Conservation (phyloP, 2,113 vertebrate species). For the Indicator maculatus region DNA sequence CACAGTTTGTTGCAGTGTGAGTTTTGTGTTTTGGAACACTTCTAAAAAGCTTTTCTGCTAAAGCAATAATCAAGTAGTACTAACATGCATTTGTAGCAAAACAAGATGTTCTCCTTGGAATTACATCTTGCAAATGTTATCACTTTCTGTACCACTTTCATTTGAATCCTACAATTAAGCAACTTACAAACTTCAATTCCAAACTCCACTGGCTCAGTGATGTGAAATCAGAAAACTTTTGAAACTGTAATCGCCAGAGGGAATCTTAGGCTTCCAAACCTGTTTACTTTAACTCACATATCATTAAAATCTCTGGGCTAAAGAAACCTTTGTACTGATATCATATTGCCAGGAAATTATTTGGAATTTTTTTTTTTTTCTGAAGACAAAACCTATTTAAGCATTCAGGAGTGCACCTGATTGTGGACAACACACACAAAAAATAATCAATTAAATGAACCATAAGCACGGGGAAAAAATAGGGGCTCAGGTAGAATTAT, state of each 20-base stretch:
- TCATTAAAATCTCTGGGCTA: conserved; percentile 1
- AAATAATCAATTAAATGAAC: not conserved
- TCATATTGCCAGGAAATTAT: conserved; percentile 33
- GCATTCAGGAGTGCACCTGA: conserved; percentile 12
- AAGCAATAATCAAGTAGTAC: conserved; percentile 60
- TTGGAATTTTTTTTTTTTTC: not conserved
- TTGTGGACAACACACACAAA: not conserved
- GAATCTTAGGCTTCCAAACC: conserved; percentile 14
- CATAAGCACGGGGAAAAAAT: not conserved
- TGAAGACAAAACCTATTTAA: not conserved
- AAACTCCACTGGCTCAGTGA: not conserved
- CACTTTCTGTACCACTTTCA: conserved; percentile 39
- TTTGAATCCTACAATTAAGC: conserved; percentile 33
- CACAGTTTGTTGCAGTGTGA: not conserved
- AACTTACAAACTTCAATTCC: conserved; percentile 6
- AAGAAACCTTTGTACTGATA: conserved; percentile 27
- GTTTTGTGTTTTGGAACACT: conserved; percentile 11
- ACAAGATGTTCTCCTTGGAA: conserved; percentile 62
- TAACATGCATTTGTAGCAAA: conserved; percentile 56
- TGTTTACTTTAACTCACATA: conserved; percentile 9
- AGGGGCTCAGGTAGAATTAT: not conserved
- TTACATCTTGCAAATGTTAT: conserved; percentile 44
- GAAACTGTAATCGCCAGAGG: conserved; percentile 23
- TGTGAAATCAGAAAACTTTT: conserved; percentile 22
- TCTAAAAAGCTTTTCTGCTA: conserved; percentile 43